A percentile compares a stretch with the other conserved stretches of the same genome.
phyloP scores from a whole-genome alignment of 2,113 vertebrate genomes.

The rat (Rattus norvegicus) region DNA sequence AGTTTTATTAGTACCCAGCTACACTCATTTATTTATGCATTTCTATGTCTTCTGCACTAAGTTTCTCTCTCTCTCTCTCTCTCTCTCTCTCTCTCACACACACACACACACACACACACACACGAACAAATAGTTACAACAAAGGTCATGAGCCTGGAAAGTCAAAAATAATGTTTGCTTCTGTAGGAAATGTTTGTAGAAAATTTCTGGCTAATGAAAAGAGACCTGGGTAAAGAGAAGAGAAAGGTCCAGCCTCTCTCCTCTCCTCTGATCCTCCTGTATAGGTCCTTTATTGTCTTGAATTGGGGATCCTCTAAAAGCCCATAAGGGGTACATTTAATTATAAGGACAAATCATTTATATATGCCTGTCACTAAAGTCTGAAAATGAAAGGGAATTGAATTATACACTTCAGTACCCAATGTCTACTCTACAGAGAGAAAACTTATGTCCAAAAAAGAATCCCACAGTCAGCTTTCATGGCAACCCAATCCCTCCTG shows the following conservation, averaged over 20 bases:
- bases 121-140: neutral
- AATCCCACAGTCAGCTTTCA: constrained; percentile 42
- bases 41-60: neutral
- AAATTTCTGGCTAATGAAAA: neutral
- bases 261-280: neutral
- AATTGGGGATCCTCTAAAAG: constrained; percentile 58
- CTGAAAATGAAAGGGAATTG: constrained; percentile 72
- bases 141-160: neutral
- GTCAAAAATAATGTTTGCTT: neutral
- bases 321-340: constrained; percentile 68
- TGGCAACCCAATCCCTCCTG: constrained; percentile 14
- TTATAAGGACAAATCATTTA: constrained; percentile 77
- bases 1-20: neutral
- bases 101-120: neutral
- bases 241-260: neutral
- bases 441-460: constrained; percentile 42
- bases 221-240: neutral
- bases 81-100: neutral
- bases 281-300: constrained; percentile 41
- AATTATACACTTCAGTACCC: constrained; percentile 65
- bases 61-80: too few species aligned
- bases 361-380: constrained; percentile 76
- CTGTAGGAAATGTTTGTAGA: neutral
- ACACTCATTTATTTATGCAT: neutral
- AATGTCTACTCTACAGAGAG: constrained; percentile 47